These are phyloP conservation scores for Caenorhabditis doughertyi DNA, from an alignment of 2,888 invertebrate genomes.

Conservation along the genomic window DNA sequence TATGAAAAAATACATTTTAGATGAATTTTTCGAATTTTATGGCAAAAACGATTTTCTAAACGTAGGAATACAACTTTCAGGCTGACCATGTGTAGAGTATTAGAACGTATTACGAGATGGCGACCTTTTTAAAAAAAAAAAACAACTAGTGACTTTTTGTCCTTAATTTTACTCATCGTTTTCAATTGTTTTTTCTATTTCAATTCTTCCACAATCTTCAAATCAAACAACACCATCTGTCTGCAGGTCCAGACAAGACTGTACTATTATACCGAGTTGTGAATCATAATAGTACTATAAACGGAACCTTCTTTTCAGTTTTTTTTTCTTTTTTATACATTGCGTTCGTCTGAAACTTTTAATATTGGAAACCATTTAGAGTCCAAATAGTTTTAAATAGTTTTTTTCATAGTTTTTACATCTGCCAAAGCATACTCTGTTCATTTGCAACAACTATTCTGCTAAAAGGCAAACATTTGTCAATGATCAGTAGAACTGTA, in stretches of 20 bases:
- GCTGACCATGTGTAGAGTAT: slow-evolving; percentile 26
- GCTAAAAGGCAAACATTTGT: slow-evolving; percentile 53
- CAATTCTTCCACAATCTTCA: background rate
- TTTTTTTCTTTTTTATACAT: background rate
- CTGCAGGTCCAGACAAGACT: background rate
- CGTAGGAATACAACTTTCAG: slow-evolving; percentile 1
- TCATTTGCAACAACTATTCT: slow-evolving; percentile 25
- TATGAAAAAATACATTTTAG: too few relatives aligned
- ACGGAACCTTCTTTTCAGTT: slow-evolving; percentile 18
- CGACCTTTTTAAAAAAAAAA: slow-evolving; percentile 21
- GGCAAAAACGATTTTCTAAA: too few relatives aligned
- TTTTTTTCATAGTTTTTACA: too few relatives aligned
- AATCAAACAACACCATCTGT: slow-evolving; percentile 1
- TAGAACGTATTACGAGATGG: slow-evolving; percentile 20
- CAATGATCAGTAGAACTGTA: slow-evolving; percentile 25
- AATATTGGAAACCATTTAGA: background rate
- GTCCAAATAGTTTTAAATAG: slow-evolving; percentile 26
- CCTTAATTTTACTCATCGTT: background rate
- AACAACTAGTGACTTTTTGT: background rate
- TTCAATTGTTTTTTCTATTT: background rate
- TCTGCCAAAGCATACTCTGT: slow-evolving; percentile 28
- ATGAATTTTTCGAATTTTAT: too few relatives aligned
- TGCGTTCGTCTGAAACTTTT: background rate
- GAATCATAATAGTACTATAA: slow-evolving; percentile 44
- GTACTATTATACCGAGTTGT: slow-evolving; percentile 6